phyloP scores from a whole-genome alignment of 2,888 invertebrate genomes.

The Drosophila dives region DNA sequence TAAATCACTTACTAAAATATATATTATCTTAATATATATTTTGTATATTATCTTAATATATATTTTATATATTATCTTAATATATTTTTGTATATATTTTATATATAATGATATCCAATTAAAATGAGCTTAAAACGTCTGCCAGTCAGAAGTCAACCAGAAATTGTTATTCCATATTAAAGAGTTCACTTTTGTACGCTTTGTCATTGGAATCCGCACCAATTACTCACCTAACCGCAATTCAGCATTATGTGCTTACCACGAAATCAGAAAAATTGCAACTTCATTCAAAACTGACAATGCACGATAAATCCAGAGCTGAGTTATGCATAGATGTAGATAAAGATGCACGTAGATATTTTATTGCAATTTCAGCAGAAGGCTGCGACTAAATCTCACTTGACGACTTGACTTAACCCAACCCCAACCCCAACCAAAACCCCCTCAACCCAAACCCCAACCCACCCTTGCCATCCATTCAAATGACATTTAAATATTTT shows the following conservation, averaged over 20 bases:
- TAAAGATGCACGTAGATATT: conserved; percentile 45
- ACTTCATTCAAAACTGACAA: conserved; percentile 19
- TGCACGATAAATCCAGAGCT: conserved; percentile 29
- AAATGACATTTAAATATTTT: conserved; percentile 74
- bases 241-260: conserved; percentile 38
- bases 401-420: conserved; percentile 16
- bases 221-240: conserved; percentile 51
- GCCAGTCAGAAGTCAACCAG: neutral
- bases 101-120: neutral
- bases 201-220: conserved; percentile 19
- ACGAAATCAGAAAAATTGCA: conserved; percentile 38
- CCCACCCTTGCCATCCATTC: conserved; percentile 39
- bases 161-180: neutral
- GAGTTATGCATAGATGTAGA: conserved; percentile 25
- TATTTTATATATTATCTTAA: no score
- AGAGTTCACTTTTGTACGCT: neutral
- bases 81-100: neutral
- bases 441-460: no score
- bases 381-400: conserved; percentile 22
- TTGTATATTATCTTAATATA: no score
- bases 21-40: no score
- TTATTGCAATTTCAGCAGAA: conserved; percentile 69
- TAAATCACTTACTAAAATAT: neutral
- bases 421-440: neutral
- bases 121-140: neutral